Conservation (phyloP, 2,797 vertebrate genomes). For the Antennarius maculatus region DNA sequence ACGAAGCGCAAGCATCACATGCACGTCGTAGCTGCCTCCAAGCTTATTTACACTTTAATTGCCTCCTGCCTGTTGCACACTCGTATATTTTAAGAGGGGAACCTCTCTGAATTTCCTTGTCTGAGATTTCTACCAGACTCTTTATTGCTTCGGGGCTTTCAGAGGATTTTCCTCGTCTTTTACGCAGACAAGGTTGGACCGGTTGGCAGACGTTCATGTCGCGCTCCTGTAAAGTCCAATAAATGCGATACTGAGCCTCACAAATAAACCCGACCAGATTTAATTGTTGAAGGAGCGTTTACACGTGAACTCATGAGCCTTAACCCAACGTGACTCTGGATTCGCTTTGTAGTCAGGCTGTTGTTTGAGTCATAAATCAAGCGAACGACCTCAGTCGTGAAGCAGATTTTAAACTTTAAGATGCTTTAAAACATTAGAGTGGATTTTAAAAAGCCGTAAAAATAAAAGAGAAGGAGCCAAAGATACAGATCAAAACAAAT, state of each 20-base stretch:
- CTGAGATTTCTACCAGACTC: conserved; percentile 14
- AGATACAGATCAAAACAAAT: background rate
- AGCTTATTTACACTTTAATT: background rate
- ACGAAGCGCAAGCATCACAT: conserved; percentile 23
- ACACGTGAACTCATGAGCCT: conserved; percentile 3
- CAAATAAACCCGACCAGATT: conserved; percentile 46
- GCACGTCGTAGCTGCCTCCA: background rate
- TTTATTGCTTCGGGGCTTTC: conserved; percentile 1
- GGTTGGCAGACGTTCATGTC: conserved; percentile 13
- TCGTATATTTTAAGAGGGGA: background rate
- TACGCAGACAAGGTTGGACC: conserved; percentile 5
- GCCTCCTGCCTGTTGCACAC: background rate
- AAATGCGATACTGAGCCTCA: conserved; percentile 32
- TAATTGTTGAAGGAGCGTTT: conserved; percentile 26
- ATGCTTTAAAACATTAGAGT: conserved; percentile 4
- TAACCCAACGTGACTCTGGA: conserved; percentile 32
- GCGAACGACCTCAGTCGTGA: background rate
- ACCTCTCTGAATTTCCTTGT: conserved; percentile 13
- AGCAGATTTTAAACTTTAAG: conserved; percentile 7
- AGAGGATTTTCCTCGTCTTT: conserved; percentile 18
- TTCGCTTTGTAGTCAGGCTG: background rate
- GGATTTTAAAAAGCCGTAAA: background rate
- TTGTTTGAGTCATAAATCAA: conserved; percentile 12
- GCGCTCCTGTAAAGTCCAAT: conserved; percentile 10
- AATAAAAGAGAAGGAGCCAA: background rate